Conservation (phyloP, 2,797 vertebrate genomes). For the Sebastes matsubarae region DNA sequence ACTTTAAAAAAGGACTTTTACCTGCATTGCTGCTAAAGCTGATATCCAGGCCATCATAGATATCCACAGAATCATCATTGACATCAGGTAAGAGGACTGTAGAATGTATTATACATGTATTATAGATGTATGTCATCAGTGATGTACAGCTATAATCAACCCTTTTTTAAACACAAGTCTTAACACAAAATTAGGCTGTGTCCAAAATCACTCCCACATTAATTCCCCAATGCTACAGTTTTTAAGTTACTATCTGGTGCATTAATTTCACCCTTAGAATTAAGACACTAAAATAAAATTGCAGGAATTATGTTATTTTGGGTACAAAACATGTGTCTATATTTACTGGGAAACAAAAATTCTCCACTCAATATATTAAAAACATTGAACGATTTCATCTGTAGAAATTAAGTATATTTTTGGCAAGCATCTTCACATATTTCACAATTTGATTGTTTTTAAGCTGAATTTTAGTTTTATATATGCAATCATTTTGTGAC, state of each 20-base stretch:
- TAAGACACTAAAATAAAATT: background rate
- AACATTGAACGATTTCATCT: background rate
- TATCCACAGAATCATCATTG: constrained; percentile 93
- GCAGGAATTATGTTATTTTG: background rate
- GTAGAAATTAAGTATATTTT: background rate
- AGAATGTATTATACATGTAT: background rate
- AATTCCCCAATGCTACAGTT: background rate
- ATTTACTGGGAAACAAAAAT: background rate
- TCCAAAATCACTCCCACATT: background rate
- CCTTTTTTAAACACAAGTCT: background rate
- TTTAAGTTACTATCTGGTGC: background rate
- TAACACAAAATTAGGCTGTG: background rate
- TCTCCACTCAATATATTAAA: background rate
- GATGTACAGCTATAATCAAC: background rate
- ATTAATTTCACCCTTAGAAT: background rate
- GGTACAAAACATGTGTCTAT: background rate
- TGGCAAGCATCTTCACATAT: background rate
- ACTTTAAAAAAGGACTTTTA: constrained; percentile 54
- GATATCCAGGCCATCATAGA: constrained; percentile 91
- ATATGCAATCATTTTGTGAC: background rate
- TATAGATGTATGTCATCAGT: background rate
- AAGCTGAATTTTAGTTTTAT: background rate
- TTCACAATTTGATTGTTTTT: background rate
- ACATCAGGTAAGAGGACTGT: constrained; percentile 80
- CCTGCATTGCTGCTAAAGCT: constrained; percentile 70